Evolutionary conservation across 2,888 invertebrate species (phyloP).

Genomic region (Tanypteryx hageni): DNA sequence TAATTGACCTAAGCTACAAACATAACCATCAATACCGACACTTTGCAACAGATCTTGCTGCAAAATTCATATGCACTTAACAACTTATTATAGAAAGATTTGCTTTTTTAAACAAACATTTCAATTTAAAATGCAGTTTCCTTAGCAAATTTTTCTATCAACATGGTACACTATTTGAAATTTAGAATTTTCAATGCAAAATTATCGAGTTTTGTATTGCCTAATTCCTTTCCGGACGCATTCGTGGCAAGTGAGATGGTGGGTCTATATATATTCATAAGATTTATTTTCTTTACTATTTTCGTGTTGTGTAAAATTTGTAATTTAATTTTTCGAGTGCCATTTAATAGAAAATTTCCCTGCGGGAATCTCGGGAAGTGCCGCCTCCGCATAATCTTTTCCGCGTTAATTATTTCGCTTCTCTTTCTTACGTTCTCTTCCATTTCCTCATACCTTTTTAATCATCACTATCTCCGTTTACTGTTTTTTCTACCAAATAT

Average conservation of each 20-base stretch:
- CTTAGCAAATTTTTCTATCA: too few relatives aligned
- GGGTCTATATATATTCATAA: neutral
- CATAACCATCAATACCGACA: too few relatives aligned
- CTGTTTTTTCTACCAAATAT: neutral
- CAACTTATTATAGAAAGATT: too few relatives aligned
- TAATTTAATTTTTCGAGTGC: neutral
- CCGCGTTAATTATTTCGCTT: slow-evolving; percentile 8
- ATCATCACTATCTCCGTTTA: neutral
- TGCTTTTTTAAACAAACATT: too few relatives aligned
- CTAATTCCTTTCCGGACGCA: neutral
- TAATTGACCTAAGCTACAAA: too few relatives aligned
- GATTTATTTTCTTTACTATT: neutral
- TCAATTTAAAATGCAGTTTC: too few relatives aligned
- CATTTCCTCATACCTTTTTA: neutral
- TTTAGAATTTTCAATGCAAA: too few relatives aligned
- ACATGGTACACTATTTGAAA: too few relatives aligned
- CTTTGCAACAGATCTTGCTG: too few relatives aligned
- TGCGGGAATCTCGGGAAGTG: neutral
- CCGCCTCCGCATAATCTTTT: neutral
- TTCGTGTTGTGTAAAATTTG: neutral
- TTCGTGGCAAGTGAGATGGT: neutral
- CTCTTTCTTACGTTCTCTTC: neutral
- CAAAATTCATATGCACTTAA: too few relatives aligned
- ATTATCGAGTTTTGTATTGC: too few relatives aligned
- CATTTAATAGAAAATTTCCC: neutral